These are phyloP conservation scores for Nasua narica DNA, from an alignment of 2,797 vertebrate genomes.

Conservation along the genomic window DNA sequence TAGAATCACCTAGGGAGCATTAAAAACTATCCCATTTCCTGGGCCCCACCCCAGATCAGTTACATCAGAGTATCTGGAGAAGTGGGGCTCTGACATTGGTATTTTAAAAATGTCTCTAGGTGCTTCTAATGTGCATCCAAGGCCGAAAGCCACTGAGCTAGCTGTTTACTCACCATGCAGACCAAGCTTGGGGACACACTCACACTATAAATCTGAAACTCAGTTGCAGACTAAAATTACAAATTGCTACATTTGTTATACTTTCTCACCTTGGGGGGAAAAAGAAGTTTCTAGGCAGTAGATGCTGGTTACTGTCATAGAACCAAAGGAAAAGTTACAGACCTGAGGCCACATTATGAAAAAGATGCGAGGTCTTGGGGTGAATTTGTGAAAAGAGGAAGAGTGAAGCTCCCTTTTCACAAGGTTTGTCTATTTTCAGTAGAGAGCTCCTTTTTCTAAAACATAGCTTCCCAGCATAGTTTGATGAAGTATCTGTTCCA, in stretches of 20 bases:
- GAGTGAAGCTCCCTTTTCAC: not conserved
- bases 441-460: not conserved
- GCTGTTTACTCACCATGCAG: not conserved
- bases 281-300: not conserved
- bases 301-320: not conserved
- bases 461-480: not conserved
- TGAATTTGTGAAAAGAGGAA: not conserved
- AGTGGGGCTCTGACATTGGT: rapidly evolving
- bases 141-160: not conserved
- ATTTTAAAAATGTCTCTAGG: not conserved
- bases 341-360: not conserved
- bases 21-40: not conserved
- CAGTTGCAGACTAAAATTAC: not conserved
- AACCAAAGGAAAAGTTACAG: not conserved
- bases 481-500: not conserved
- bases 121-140: not conserved
- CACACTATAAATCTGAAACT: not conserved
- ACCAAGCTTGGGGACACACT: not conserved
- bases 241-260: not conserved
- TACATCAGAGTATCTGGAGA: not conserved
- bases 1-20: not conserved
- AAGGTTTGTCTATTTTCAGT: not conserved
- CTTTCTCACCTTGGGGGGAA: not conserved
- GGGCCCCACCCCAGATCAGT: not conserved
- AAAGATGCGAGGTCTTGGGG: not conserved